Conservation (phyloP, 2,113 vertebrate species). For the Melierax canorus region DNA sequence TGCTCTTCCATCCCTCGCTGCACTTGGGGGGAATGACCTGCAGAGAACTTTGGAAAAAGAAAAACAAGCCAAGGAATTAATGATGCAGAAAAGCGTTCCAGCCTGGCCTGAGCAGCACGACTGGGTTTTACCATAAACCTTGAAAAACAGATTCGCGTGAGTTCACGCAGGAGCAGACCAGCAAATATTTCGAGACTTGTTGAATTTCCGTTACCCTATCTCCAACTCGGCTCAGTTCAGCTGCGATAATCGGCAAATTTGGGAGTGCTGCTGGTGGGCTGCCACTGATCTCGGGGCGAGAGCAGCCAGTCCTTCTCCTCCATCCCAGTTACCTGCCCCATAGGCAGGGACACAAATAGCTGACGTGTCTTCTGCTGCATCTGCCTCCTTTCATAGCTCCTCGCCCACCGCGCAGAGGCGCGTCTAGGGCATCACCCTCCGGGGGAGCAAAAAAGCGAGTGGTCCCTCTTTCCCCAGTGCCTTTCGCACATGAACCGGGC, state of each 20-base stretch:
- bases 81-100: not conserved
- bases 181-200: not conserved
- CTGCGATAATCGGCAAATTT: not conserved
- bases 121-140: not conserved
- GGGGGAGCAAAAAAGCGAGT: not conserved
- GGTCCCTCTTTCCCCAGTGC: not conserved
- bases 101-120: not conserved
- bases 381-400: not conserved
- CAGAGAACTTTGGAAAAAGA: not conserved
- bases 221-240: accelerated
- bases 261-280: not conserved
- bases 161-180: not conserved
- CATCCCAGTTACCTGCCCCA: not conserved
- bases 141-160: not conserved
- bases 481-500: not conserved
- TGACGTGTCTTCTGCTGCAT: not conserved
- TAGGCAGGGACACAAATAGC: not conserved
- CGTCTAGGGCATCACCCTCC: accelerated
- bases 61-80: not conserved
- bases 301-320: not conserved
- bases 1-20: not conserved
- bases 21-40: not conserved
- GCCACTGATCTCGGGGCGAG: not conserved
- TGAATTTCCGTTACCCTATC: not conserved
- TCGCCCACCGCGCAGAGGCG: accelerated